Evolutionary conservation across 2,888 invertebrate genomes (phyloP).

Genomic region (Muscina levida): DNA sequence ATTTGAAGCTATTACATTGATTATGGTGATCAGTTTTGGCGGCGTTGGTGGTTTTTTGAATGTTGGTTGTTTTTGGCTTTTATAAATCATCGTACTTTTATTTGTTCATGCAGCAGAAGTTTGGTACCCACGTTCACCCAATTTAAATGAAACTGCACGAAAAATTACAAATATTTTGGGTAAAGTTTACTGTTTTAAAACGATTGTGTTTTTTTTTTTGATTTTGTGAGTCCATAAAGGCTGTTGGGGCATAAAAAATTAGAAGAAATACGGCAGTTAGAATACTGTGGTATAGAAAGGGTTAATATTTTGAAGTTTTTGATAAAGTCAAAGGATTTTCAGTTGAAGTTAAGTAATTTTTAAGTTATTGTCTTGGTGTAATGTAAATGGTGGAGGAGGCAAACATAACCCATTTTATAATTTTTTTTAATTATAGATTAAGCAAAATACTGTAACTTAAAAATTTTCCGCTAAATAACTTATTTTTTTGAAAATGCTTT

Average conservation of each 20-base stretch:
- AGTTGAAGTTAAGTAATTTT: no score
- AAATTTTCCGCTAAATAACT: no score
- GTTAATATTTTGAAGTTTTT: no score
- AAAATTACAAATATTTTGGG: constrained; percentile 10
- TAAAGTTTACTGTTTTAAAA: not conserved
- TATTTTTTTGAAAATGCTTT: no score
- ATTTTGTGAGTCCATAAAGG: no score
- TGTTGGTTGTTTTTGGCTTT: constrained; percentile 33
- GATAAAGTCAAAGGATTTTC: no score
- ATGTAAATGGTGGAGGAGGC: no score
- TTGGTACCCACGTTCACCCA: constrained; percentile 57
- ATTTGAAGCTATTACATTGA: constrained; percentile 24
- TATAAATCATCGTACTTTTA: constrained; percentile 23
- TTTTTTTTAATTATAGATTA: no score
- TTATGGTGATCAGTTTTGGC: constrained; percentile 1
- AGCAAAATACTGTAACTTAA: no score
- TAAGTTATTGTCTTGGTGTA: no score
- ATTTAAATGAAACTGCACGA: constrained; percentile 46
- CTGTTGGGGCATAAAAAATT: not conserved
- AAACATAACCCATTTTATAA: no score
- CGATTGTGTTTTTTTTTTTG: not conserved
- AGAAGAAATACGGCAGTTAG: no score
- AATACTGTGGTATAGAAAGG: not conserved
- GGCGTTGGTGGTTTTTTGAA: not conserved
- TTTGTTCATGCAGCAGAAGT: constrained; percentile 19